These are phyloP conservation scores for Myiotriccus ornatus DNA, from an alignment of 2,797 vertebrate genomes.

Conservation along the genomic window DNA sequence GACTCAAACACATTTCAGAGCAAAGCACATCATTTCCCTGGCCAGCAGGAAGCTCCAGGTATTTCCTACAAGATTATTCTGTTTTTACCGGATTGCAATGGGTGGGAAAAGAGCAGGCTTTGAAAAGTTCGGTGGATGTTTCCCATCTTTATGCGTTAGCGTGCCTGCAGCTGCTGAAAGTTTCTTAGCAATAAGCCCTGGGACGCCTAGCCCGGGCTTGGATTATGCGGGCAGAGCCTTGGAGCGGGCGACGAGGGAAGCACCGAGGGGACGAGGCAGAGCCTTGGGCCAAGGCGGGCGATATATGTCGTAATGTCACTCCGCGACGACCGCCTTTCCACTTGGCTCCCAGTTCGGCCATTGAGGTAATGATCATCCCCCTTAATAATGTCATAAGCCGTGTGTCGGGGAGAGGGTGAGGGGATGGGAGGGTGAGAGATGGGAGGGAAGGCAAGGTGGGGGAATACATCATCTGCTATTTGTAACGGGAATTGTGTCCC, in stretches of 20 bases:
- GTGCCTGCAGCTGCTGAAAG: neutral
- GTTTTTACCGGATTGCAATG: neutral
- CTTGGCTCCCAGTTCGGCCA: neutral
- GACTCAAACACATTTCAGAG: neutral
- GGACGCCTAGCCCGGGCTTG: neutral
- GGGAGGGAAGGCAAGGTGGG: neutral
- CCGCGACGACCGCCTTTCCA: neutral
- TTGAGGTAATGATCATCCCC: neutral
- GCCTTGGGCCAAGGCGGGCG: neutral
- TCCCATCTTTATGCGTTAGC: neutral
- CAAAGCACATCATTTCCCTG: neutral
- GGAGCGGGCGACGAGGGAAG: neutral
- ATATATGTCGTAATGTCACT: neutral
- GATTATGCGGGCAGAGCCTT: neutral
- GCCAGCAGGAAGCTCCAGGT: neutral
- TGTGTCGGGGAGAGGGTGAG: neutral
- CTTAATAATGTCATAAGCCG: neutral
- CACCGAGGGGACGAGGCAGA: neutral
- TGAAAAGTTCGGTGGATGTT: neutral
- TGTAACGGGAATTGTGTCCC: neutral
- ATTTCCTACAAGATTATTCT: neutral
- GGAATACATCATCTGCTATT: constrained; percentile 11
- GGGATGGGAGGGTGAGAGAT: too few species aligned
- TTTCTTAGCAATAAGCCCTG: neutral
- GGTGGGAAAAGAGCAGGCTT: neutral